A percentile compares a stretch with the other conserved stretches of the same genome.
Conservation (phyloP, 2,797 vertebrate genomes). For the Phrynocephalus forsythii region DNA sequence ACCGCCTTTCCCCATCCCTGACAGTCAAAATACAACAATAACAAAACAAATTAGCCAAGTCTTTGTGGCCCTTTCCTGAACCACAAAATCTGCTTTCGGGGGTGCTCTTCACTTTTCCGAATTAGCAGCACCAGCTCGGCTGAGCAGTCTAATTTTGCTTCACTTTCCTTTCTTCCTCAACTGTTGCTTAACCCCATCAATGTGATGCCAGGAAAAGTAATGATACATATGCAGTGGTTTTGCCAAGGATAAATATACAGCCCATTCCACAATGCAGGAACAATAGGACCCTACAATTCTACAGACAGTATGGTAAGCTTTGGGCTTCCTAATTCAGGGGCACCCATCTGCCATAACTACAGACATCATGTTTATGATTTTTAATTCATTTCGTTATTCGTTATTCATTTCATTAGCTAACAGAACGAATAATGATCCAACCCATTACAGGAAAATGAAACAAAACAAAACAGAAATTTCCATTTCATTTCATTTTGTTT, state of each 20-base stretch:
- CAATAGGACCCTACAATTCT: neutral
- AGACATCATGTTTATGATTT: no score
- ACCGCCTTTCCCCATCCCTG: neutral
- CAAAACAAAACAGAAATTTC: no score
- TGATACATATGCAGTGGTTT: neutral
- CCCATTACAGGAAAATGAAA: no score
- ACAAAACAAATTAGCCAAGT: neutral
- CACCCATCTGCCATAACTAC: neutral
- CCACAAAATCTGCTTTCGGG: neutral
- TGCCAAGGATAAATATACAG: neutral
- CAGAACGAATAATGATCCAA: no score
- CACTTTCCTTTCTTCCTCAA: neutral
- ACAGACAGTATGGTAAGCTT: neutral
- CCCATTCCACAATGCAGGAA: neutral
- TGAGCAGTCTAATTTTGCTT: neutral
- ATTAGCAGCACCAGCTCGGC: neutral
- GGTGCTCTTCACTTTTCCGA: neutral
- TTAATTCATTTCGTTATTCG: no score
- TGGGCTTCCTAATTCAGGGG: neutral
- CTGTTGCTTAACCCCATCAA: neutral
- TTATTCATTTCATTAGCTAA: no score
- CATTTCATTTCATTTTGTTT: no score
- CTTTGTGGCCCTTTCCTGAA: no score
- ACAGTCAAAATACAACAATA: neutral
- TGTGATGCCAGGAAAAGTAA: neutral